Conservation (phyloP, 2,797 vertebrate genomes). For the Siniperca obscura region DNA sequence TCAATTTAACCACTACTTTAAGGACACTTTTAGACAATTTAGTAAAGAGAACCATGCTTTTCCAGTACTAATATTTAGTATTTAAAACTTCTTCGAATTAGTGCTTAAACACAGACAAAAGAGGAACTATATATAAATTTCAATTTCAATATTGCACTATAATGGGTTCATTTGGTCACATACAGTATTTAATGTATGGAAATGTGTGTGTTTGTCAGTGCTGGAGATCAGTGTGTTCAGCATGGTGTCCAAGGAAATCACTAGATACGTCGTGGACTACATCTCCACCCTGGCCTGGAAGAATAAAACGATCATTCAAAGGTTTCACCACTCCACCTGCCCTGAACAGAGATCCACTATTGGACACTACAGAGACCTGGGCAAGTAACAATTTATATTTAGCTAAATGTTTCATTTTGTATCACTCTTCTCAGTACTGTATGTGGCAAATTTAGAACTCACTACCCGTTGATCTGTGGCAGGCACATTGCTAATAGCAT, state of each 20-base stretch:
- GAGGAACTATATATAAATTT: neutral
- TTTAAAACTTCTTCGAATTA: neutral
- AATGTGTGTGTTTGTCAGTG: slow-evolving; percentile 80
- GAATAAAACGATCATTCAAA: slow-evolving; percentile 84
- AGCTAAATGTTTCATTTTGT: neutral
- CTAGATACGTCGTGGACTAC: slow-evolving; percentile 81
- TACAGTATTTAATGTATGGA: neutral
- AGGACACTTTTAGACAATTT: neutral
- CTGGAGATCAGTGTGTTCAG: slow-evolving; percentile 89
- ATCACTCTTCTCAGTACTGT: neutral
- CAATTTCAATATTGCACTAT: neutral
- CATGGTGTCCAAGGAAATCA: slow-evolving; percentile 91
- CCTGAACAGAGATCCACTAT: slow-evolving; percentile 61
- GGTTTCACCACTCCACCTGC: slow-evolving; percentile 81
- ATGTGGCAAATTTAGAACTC: neutral
- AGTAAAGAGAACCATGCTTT: neutral
- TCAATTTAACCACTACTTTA: neutral
- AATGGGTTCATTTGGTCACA: neutral
- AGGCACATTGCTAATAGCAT: too few species aligned
- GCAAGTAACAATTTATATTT: slow-evolving; percentile 67
- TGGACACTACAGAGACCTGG: slow-evolving; percentile 89
- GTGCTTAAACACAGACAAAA: too few species aligned
- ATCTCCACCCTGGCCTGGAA: slow-evolving; percentile 87
- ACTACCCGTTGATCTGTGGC: neutral
- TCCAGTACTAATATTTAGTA: neutral